A percentile compares a stretch with the other conserved stretches of the same genome.
Conservation (phyloP, 2,797 vertebrate genomes). For the Pseudochirops corinnae region DNA sequence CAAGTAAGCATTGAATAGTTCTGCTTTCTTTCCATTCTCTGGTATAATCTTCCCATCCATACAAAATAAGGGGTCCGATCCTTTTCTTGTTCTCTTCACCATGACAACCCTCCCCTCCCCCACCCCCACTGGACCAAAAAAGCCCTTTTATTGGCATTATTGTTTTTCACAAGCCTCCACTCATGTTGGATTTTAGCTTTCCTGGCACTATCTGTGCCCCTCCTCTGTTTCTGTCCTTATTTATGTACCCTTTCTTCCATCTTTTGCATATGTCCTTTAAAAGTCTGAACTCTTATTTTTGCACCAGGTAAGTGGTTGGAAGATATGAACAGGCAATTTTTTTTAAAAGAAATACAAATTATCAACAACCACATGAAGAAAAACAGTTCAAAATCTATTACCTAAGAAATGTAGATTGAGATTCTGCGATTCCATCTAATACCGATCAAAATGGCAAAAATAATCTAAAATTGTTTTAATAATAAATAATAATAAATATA, state of each 20-base stretch:
- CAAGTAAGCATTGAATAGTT: neutral
- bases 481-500: neutral
- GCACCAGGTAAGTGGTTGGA: neutral
- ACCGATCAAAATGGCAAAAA: neutral
- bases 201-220: neutral
- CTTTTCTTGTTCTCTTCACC: neutral
- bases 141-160: neutral
- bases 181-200: neutral
- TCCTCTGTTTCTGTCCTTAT: neutral
- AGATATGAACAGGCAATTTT: neutral
- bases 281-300: neutral
- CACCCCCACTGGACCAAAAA: neutral
- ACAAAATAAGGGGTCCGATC: neutral
- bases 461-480: neutral
- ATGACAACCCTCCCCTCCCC: neutral
- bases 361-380: neutral
- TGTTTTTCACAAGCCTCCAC: neutral
- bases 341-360: neutral
- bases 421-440: neutral
- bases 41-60: neutral
- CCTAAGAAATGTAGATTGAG: neutral
- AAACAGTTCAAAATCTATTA: neutral
- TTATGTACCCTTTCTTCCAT: neutral
- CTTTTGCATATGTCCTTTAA: neutral
- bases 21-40: neutral